Conservation (phyloP, 2,888 invertebrate species). For the Callyntrura sp. region DNA sequence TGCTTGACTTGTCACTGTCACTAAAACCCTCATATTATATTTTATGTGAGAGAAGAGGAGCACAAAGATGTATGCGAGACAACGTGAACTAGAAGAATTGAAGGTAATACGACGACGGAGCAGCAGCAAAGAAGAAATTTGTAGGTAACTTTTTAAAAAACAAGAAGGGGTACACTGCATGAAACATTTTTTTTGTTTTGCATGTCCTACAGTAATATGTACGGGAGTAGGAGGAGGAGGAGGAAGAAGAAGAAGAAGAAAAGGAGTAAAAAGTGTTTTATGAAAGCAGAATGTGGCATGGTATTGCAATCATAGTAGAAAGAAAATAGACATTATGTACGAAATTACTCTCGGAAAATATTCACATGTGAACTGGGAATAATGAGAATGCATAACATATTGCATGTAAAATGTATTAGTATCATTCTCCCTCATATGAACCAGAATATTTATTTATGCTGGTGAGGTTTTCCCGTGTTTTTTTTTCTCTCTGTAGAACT, state of each 20-base stretch:
- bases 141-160: neutral
- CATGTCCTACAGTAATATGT: neutral
- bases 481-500: neutral
- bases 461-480: neutral
- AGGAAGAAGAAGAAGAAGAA: constrained; percentile 10
- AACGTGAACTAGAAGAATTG: constrained; percentile 40
- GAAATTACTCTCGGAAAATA: constrained; percentile 30
- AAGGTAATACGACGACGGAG: neutral
- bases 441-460: constrained; percentile 22
- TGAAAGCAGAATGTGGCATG: neutral
- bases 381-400: constrained; percentile 30
- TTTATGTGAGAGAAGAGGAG: constrained; percentile 17
- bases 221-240: neutral
- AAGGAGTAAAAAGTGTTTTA: neutral
- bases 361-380: constrained; percentile 51
- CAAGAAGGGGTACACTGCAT: neutral
- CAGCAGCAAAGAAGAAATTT: neutral
- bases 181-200: neutral
- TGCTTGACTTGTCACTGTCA: constrained; percentile 52
- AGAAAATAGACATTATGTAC: constrained; percentile 21
- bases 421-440: constrained; percentile 4
- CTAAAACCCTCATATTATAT: constrained; percentile 40
- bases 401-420: constrained; percentile 14
- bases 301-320: constrained; percentile 28
- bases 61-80: constrained; percentile 10